Evolutionary conservation across 2,888 invertebrate genomes (phyloP).

Genomic region (Drosophila aldrichi): DNA sequence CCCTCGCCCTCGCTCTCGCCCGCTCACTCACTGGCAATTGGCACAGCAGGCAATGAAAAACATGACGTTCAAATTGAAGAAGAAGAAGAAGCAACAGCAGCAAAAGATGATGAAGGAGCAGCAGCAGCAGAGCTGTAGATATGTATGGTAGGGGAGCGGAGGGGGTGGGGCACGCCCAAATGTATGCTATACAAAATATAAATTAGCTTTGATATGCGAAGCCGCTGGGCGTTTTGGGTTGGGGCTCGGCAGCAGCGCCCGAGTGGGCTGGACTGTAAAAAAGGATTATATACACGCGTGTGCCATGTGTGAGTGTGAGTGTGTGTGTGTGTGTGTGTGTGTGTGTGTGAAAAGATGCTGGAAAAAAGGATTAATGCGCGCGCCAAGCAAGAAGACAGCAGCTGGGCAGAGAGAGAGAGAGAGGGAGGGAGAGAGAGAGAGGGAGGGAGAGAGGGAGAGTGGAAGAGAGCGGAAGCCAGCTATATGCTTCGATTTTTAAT

Average conservation of each 20-base stretch:
- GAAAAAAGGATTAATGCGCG: slow-evolving; percentile 81
- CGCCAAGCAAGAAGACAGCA: slow-evolving; percentile 57
- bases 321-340: slow-evolving; percentile 18
- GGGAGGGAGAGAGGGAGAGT: too few relatives aligned
- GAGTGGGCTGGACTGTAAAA: slow-evolving; percentile 63
- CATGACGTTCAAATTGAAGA: slow-evolving; percentile 45
- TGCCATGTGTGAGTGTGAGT: slow-evolving; percentile 31
- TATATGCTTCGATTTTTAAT: slow-evolving; percentile 79
- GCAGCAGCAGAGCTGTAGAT: slow-evolving; percentile 26
- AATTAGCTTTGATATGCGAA: slow-evolving; percentile 82
- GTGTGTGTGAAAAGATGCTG: slow-evolving; percentile 75
- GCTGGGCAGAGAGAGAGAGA: slow-evolving; percentile 5
- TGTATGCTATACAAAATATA: slow-evolving; percentile 81
- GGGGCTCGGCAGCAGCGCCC: slow-evolving; percentile 9
- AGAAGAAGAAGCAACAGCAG: slow-evolving; percentile 46
- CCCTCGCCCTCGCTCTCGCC: background rate
- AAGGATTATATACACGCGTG: slow-evolving; percentile 78
- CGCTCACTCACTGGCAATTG: slow-evolving; percentile 3
- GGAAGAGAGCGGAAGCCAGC: slow-evolving; percentile 20
- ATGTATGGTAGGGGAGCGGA: background rate
- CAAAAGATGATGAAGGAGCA: slow-evolving; percentile 46
- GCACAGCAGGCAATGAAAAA: slow-evolving; percentile 56
- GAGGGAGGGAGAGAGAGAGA: too few relatives aligned
- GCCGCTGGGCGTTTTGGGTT: slow-evolving; percentile 59
- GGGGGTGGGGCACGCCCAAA: slow-evolving; percentile 62